phyloP scores from a whole-genome alignment of 1,140 invertebrate species.

The Muscidifurax raptorellus region DNA sequence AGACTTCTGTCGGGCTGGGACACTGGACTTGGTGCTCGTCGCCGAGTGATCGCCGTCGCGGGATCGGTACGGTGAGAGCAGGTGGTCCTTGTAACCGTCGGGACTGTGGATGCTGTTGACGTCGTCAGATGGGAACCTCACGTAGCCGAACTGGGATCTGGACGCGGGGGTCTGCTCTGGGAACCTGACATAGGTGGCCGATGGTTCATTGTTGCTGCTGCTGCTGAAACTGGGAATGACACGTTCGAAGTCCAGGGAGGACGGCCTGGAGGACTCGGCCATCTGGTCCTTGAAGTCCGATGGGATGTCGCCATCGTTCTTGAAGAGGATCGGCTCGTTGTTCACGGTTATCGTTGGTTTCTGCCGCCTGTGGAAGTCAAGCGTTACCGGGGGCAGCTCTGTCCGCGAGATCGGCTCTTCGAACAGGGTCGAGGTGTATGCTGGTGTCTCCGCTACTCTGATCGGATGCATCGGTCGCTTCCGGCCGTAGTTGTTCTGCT shows the following conservation, averaged over 20 bases:
- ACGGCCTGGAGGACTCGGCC: slow-evolving; percentile 26
- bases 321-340: slow-evolving; percentile 25
- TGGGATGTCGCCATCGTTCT: slow-evolving; percentile 33
- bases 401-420: background rate
- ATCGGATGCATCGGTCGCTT: slow-evolving; percentile 2
- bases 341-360: background rate
- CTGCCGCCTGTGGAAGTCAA: background rate
- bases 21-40: slow-evolving; percentile 62
- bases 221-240: background rate
- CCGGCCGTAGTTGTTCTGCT: slow-evolving; percentile 29
- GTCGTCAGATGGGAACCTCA: slow-evolving; percentile 67
- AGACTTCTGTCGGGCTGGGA: slow-evolving; percentile 61
- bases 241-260: slow-evolving; percentile 45
- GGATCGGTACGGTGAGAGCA: slow-evolving; percentile 17
- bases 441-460: background rate
- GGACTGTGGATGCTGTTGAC: slow-evolving; percentile 69
- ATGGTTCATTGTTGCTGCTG: slow-evolving; percentile 26
- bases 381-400: background rate
- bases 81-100: slow-evolving; percentile 54
- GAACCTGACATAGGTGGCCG: slow-evolving; percentile 60
- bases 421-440: background rate
- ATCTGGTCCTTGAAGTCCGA: slow-evolving; percentile 48
- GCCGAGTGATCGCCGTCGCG: slow-evolving; percentile 40
- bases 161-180: slow-evolving; percentile 51
- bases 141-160: slow-evolving; percentile 51